A percentile compares a stretch with the other conserved stretches of the same genome.
phyloP scores from a whole-genome alignment of 2,797 vertebrate genomes.

The Tenualosa ilisha region DNA sequence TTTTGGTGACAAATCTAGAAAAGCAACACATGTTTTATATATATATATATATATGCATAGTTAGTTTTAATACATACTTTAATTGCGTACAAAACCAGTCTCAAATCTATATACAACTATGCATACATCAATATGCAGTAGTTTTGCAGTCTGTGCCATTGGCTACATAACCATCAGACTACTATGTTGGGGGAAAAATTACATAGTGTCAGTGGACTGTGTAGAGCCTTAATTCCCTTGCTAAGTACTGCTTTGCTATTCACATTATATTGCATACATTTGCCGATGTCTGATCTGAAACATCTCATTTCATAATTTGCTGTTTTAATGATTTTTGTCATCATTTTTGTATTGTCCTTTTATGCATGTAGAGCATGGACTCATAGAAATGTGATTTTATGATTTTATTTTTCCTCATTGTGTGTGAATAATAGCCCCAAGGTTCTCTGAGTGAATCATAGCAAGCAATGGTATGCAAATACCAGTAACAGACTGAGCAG shows the following conservation, averaged over 20 bases:
- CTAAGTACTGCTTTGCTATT: not conserved
- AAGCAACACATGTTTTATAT: conserved; percentile 11
- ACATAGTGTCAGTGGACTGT: conserved; percentile 30
- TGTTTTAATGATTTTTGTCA: not conserved
- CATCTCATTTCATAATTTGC: not conserved
- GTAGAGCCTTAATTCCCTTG: conserved; percentile 29
- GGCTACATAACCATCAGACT: conserved; percentile 4
- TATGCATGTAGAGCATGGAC: not conserved
- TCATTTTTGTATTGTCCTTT: not conserved
- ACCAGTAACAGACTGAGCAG: not conserved
- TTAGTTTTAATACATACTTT: conserved; percentile 15
- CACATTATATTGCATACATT: not conserved
- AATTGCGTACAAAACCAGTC: not conserved
- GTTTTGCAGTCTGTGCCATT: conserved; percentile 19
- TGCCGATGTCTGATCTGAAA: not conserved
- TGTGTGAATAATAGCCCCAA: not conserved
- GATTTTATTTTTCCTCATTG: not conserved
- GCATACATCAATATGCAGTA: conserved; percentile 13
- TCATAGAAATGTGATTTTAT: not conserved
- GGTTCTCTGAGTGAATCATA: not conserved
- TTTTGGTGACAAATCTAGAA: conserved; percentile 20
- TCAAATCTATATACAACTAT: not conserved
- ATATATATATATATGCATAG: not conserved
- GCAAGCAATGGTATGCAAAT: not conserved
- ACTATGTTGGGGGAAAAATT: not conserved